Evolutionary conservation across 2,888 invertebrate genomes (phyloP), one percentile per base, ranked within the genome.

Genomic region (Eretmocerus hayati): DNA sequence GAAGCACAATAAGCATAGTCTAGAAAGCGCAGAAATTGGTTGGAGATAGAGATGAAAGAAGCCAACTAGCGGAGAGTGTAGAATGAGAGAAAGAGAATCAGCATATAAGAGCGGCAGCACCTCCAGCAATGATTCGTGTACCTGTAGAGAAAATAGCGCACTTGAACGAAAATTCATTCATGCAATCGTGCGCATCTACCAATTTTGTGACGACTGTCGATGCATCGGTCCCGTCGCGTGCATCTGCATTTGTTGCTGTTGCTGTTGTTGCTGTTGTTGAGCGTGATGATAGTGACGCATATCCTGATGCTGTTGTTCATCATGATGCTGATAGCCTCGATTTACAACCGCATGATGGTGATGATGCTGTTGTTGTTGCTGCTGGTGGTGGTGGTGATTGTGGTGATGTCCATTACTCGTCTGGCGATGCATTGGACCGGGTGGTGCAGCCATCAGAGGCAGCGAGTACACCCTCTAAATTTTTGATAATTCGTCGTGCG

Each of bases 401-500:
- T 65, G 69, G 64, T 65, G 63, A 62, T 63, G 65, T 70, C 41
- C 42, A 35, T 52, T 46, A 39, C 58, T 64, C 62, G 60, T 64
- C 61, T 56, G 67, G 38, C n/a, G n/a, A 18, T 50, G 50, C 21
- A 46, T 47, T 16, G 49, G 20, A 59, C 51, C 57, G 53, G 57
- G 59, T 20, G 37, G 64, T 58, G 65, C 60, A 56, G 66, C 62
- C 62, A 64, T 71, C 69, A 72, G 64, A 64, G 73, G 73, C 65
- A 74, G 72, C 68, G 74, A 72, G 66, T 74, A 74, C 64, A 74
- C 72, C 67, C 72, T 71, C 74, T 74, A 30, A n/a, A n/a, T n/a
- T n/a, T n/a, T n/a, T 33, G n/a, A 19, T 38, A 19, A 26, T 22
- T 16, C 26, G n/a, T n/a, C 30, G 46, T 46, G 52, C 48, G 52